Base-by-base conservation (phyloP, 2,888 invertebrate species). In the Cheilosia variabilis region DNA sequence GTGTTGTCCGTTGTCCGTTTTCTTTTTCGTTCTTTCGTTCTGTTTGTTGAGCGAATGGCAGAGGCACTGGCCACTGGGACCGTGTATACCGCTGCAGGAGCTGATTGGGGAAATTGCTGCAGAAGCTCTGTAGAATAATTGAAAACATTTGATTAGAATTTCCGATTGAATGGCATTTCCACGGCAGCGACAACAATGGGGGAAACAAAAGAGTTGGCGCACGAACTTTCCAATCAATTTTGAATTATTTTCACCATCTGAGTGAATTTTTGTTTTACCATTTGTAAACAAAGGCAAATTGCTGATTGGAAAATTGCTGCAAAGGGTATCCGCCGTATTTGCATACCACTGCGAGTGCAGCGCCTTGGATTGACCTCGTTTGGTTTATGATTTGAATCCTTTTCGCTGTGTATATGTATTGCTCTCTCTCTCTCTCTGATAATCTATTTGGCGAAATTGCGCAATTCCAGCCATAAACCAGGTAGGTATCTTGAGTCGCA, bases 81-180 rank as follows among this genome's bases (percentile, higher is more conserved):
- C 19, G 45, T 60, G 60, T 34, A 34, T 27, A 72, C 73, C 45
- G 53, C 66, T 65, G 24, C 52, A n/a, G 31, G 19, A 52, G 15
- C 27, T 52, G 52, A 27, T 52, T 27, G 9, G 15, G 45, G 34
- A 57, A 57, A 43, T 62, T 34, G 4, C 50, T 15, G 55, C 45
- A 47, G 47, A 57, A 75, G 69, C n/a, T 69, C 60, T 58, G 15
- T n/a, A 27, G 41, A 75, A 75, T 69, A 84, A 79, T 84, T 84
- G 83, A 75, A 75, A 66, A 66, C 45, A 66, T 79, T 83, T 84
- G 84, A 84, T 84, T 84, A 84, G 84, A 79, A 84, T 84, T 79
- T 75, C 50, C 79, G 75, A 84, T 84, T 58, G 68, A 78, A 83
- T 77, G 47, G 55, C 52, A 76, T 76, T 63, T 41, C 78, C 24